These are phyloP conservation scores for Acanthornis magna DNA, from an alignment of 2,797 vertebrate genomes.

Conservation along the genomic window DNA sequence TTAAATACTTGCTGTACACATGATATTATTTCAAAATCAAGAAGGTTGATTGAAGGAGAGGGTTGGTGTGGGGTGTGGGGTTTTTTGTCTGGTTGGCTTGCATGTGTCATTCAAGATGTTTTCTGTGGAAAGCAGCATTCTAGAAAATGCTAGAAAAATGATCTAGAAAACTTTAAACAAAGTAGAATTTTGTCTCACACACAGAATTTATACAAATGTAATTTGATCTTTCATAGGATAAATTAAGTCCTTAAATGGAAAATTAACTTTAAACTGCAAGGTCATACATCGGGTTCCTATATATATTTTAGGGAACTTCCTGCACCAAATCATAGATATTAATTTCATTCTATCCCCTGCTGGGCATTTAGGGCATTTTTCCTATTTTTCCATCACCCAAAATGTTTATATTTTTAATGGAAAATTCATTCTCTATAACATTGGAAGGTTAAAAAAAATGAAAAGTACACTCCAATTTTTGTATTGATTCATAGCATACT, in stretches of 20 bases:
- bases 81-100: neutral
- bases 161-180: neutral
- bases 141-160: neutral
- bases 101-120: neutral
- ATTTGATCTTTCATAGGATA: neutral
- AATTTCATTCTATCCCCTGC: neutral
- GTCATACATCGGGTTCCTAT: neutral
- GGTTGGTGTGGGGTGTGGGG: accelerated
- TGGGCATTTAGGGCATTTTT: neutral
- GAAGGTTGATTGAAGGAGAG: neutral
- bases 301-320: neutral
- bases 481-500: neutral
- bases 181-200: neutral
- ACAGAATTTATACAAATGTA: neutral
- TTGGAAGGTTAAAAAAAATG: neutral
- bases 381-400: neutral
- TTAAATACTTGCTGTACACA: neutral
- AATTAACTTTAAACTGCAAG: neutral
- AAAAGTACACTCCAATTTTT: neutral
- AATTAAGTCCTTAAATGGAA: neutral
- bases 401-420: neutral
- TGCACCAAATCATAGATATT: neutral
- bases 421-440: neutral
- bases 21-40: neutral
- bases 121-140: neutral